phyloP scores from a whole-genome alignment of 2,888 invertebrate species.

The Tolmerus cingulatus region DNA sequence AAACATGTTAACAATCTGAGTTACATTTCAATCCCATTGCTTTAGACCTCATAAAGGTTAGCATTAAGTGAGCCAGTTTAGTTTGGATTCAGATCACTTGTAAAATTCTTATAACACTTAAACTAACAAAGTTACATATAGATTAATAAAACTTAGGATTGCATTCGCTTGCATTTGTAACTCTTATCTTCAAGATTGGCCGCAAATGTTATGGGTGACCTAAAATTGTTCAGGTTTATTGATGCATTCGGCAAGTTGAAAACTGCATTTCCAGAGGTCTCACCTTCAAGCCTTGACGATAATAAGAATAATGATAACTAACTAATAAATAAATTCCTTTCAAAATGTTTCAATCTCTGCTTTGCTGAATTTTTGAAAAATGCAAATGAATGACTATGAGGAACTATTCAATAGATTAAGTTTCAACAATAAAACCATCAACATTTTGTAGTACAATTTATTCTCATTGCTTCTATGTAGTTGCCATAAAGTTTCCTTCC shows the following conservation, averaged over 20 bases:
- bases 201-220: background rate
- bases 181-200: background rate
- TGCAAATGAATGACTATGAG: too few relatives aligned
- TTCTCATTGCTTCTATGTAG: too few relatives aligned
- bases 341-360: too few relatives aligned
- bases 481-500: too few relatives aligned
- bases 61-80: background rate
- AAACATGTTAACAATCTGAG: background rate
- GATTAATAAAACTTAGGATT: background rate
- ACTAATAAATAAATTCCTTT: too few relatives aligned
- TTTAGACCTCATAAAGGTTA: background rate
- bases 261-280: background rate
- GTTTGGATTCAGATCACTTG: background rate
- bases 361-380: too few relatives aligned
- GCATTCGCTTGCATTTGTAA: background rate
- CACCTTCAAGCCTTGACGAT: too few relatives aligned
- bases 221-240: background rate
- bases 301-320: too few relatives aligned
- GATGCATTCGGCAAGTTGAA: background rate
- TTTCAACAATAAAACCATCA: too few relatives aligned
- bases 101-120: background rate
- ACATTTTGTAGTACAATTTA: too few relatives aligned
- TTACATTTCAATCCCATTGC: background rate
- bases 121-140: background rate
- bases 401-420: too few relatives aligned